A percentile compares a stretch with the other conserved stretches of the same genome.
phyloP scores from a whole-genome alignment of 2,113 vertebrate genomes.

The Gasterosteus aculeatus region DNA sequence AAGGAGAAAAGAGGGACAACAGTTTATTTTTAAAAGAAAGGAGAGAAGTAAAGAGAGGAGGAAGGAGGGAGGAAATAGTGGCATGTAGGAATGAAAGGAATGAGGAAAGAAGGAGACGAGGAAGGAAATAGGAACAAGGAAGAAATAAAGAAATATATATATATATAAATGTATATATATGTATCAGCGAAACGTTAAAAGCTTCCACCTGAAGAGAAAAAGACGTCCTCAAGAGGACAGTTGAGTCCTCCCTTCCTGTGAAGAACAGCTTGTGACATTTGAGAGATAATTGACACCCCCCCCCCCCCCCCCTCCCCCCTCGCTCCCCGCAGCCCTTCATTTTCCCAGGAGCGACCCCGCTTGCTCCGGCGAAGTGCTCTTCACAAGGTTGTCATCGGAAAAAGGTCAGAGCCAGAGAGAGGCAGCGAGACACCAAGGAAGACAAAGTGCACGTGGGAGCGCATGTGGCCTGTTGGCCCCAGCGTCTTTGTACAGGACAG shows the following conservation, averaged over 20 bases:
- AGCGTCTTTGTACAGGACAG: constrained; percentile 9
- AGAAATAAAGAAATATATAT: not conserved
- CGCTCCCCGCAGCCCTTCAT: constrained; percentile 50
- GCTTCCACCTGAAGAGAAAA: constrained; percentile 20
- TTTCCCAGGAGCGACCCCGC: constrained; percentile 61
- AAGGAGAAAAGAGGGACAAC: too few species aligned
- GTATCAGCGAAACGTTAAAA: constrained; percentile 23
- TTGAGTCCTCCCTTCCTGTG: constrained; percentile 28
- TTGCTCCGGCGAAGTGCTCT: constrained; percentile 58
- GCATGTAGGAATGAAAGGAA: not conserved
- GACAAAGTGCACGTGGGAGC: constrained; percentile 47
- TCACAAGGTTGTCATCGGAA: constrained; percentile 43
- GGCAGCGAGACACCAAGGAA: constrained; percentile 23
- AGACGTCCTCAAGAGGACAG: constrained; percentile 26
- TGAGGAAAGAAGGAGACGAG: not conserved
- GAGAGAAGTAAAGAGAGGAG: not conserved
- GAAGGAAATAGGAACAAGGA: not conserved
- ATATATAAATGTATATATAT: not conserved
- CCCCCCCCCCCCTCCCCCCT: constrained; percentile 6
- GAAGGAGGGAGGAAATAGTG: too few species aligned
- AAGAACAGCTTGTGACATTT: constrained; percentile 73
- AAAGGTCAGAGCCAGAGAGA: constrained; percentile 62
- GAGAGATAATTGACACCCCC: constrained; percentile 63
- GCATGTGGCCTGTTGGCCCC: constrained; percentile 1
- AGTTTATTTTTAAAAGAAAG: too few species aligned